Percentiles rank a stretch among this genome's conserved stretches.
phyloP scores from a whole-genome alignment of 2,113 vertebrate species.

The Podilymbus podiceps region DNA sequence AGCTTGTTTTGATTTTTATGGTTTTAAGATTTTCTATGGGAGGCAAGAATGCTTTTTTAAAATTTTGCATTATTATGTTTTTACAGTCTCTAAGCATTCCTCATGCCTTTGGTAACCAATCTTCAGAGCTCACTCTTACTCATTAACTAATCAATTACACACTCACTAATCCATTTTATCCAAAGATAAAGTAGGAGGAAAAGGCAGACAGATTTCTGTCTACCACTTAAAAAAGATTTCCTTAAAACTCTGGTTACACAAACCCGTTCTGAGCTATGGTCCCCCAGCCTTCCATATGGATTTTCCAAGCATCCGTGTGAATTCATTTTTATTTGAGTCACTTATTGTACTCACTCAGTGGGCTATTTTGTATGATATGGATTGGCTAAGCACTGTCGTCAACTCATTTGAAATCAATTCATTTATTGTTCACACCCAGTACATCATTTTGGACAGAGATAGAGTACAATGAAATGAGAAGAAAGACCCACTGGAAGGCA shows the following conservation, averaged over 20 bases:
- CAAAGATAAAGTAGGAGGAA: not conserved
- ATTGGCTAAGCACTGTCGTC: not conserved
- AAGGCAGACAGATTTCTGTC: not conserved
- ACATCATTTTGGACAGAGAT: not conserved
- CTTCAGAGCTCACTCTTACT: not conserved
- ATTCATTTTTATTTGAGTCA: slow-evolving; percentile 23
- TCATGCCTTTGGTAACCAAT: not conserved
- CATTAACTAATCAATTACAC: slow-evolving; percentile 43
- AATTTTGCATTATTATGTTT: not conserved
- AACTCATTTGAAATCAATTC: slow-evolving; percentile 40
- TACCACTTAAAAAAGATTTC: not conserved
- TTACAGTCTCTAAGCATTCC: not conserved
- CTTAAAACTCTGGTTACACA: not conserved
- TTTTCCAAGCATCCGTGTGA: not conserved
- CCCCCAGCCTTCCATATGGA: not conserved
- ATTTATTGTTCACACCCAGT: slow-evolving; percentile 16
- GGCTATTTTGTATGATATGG: not conserved
- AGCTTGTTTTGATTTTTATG: not conserved
- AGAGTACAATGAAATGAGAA: not conserved
- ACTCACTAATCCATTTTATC: not conserved
- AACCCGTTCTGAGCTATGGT: not conserved
- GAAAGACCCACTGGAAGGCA: not conserved
- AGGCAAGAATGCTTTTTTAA: not conserved
- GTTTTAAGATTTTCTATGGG: not conserved
- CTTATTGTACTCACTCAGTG: not conserved